A percentile compares a stretch with the other conserved stretches of the same genome.
Evolutionary conservation across 2,888 invertebrate genomes (phyloP).

Genomic region (Ferdinandea cuprea): DNA sequence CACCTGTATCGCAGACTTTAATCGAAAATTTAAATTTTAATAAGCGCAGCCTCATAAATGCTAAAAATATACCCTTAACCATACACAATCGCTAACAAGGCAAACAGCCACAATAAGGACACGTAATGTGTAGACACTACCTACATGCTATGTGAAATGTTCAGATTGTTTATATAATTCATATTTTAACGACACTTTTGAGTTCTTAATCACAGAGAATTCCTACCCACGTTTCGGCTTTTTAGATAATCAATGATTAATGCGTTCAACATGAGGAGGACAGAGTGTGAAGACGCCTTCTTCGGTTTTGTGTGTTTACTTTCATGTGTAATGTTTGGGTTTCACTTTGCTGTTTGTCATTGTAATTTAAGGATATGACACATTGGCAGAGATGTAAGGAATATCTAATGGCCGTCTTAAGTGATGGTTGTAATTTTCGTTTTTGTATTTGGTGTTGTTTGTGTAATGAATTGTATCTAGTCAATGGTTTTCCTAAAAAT

Average conservation of each 20-base stretch:
- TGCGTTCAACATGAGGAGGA: slow-evolving; percentile 11
- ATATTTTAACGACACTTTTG: slow-evolving; percentile 65
- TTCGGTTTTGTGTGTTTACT: neutral
- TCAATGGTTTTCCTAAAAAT: no score
- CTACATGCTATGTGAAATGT: slow-evolving; percentile 26
- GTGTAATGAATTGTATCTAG: no score
- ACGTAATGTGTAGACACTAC: neutral
- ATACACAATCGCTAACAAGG: neutral
- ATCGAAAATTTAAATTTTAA: slow-evolving; percentile 72
- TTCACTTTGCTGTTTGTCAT: neutral
- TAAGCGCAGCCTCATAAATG: slow-evolving; percentile 48
- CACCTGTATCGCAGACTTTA: slow-evolving; percentile 51
- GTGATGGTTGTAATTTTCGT: neutral
- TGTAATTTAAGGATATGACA: slow-evolving; percentile 1
- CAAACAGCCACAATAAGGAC: slow-evolving; percentile 14
- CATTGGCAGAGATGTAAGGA: neutral
- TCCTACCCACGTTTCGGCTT: slow-evolving; percentile 49
- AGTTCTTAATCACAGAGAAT: slow-evolving; percentile 65
- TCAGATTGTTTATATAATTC: slow-evolving; percentile 56
- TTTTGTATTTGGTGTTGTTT: no score
- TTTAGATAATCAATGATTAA: slow-evolving; percentile 71
- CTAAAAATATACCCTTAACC: slow-evolving; percentile 20
- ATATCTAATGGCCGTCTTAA: neutral
- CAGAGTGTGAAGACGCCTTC: neutral
- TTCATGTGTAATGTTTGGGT: neutral